phyloP scores from a whole-genome alignment of 2,113 vertebrate genomes.

The Archilochus colubris region DNA sequence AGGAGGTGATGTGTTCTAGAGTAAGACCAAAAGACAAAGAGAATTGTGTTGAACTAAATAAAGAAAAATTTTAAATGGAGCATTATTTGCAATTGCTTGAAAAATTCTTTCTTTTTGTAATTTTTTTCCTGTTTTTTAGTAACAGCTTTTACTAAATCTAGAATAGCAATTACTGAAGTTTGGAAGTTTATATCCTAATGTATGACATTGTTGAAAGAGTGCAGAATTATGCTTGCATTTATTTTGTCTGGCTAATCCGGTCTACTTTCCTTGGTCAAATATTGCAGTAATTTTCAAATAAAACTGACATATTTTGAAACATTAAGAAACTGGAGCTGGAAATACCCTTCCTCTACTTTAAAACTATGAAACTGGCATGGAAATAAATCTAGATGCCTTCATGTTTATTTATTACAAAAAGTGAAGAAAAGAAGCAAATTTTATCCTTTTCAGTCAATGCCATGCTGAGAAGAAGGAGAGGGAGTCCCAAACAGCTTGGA shows the following conservation, averaged over 20 bases:
- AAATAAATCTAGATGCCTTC: background rate
- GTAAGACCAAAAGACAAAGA: background rate
- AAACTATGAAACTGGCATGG: background rate
- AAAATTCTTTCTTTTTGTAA: background rate
- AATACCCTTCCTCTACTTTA: background rate
- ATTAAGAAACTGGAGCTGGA: background rate
- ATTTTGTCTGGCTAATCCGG: background rate
- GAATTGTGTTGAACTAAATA: background rate
- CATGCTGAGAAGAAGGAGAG: background rate
- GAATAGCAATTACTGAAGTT: background rate
- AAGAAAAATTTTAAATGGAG: background rate
- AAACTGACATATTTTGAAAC: background rate
- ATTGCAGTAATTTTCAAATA: background rate
- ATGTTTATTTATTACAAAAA: background rate
- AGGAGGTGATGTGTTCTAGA: background rate
- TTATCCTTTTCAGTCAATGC: background rate
- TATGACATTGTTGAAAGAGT: background rate
- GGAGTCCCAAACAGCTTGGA: conserved; percentile 14
- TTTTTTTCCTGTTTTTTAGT: background rate
- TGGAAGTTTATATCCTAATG: background rate
- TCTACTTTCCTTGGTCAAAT: background rate
- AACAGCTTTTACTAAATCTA: background rate
- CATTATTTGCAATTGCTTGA: background rate
- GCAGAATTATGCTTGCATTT: background rate
- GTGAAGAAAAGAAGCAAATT: background rate